These are phyloP conservation scores for Nymphalis urticae DNA, from an alignment of 2,888 invertebrate species.

Conservation along the genomic window DNA sequence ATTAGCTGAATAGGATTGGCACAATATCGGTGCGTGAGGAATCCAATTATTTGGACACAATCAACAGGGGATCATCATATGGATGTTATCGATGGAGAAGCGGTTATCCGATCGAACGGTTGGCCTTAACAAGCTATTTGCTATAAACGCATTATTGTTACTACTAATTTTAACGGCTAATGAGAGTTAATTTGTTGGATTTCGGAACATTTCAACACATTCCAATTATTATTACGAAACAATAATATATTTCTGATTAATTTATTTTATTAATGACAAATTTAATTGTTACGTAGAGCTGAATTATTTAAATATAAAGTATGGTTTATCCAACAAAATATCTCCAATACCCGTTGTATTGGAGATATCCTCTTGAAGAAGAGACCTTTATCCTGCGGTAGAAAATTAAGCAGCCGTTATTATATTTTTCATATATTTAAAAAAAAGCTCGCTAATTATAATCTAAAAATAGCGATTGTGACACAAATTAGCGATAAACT, in stretches of 20 bases:
- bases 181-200: slow-evolving; percentile 24
- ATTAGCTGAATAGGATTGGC: slow-evolving; percentile 34
- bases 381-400: too few species aligned
- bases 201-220: not conserved
- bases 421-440: too few species aligned
- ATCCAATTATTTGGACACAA: slow-evolving; percentile 73
- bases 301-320: too few species aligned
- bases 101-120: slow-evolving; percentile 43
- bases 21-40: slow-evolving; percentile 44
- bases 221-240: not conserved
- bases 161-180: slow-evolving; percentile 32
- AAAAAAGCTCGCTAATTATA: too few species aligned
- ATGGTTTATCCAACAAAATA: too few species aligned
- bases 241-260: not conserved
- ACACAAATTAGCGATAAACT: too few species aligned
- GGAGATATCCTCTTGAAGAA: too few species aligned
- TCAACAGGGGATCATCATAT: slow-evolving; percentile 58
- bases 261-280: not conserved
- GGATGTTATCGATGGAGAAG: slow-evolving; percentile 39
- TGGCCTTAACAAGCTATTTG: slow-evolving; percentile 39
- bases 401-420: too few species aligned
- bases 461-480: too few species aligned
- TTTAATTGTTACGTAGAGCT: too few species aligned
- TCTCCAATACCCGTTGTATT: too few species aligned
- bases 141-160: slow-evolving; percentile 28